Conservation (phyloP, 2,797 vertebrate genomes). For the Hipposideros larvatus region DNA sequence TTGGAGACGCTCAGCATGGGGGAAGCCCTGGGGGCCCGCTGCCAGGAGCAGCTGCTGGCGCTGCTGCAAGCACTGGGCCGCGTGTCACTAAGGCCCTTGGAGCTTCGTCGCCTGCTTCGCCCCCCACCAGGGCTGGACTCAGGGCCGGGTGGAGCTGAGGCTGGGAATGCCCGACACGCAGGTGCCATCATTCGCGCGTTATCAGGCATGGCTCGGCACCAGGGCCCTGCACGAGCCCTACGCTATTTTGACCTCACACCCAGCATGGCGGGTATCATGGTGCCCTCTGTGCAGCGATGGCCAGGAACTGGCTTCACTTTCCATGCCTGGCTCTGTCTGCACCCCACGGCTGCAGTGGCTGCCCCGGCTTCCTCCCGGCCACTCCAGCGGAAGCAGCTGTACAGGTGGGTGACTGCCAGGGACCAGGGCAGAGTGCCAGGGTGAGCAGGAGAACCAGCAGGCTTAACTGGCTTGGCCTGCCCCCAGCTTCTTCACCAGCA, state of each 20-base stretch:
- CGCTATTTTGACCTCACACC: slow-evolving; percentile 97
- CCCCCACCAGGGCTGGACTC: slow-evolving; percentile 88
- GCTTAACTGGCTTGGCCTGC: neutral
- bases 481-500: slow-evolving; percentile 95
- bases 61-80: slow-evolving; percentile 94
- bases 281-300: slow-evolving; percentile 96
- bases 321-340: slow-evolving; percentile 97
- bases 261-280: slow-evolving; percentile 98
- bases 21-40: slow-evolving; percentile 89
- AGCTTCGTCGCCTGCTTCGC: slow-evolving; percentile 93
- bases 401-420: slow-evolving; percentile 90
- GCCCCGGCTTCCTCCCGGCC: neutral
- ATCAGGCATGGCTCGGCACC: slow-evolving; percentile 93
- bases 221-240: slow-evolving; percentile 90
- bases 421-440: neutral
- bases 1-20: slow-evolving; percentile 91
- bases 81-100: slow-evolving; percentile 93
- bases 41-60: slow-evolving; percentile 92
- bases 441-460: neutral
- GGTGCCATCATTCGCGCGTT: slow-evolving; percentile 91
- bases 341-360: slow-evolving; percentile 83
- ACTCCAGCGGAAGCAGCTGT: slow-evolving; percentile 94
- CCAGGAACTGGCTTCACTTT: slow-evolving; percentile 95
- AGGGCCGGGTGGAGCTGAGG: slow-evolving; percentile 87
- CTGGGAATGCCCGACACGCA: slow-evolving; percentile 49